These are phyloP conservation scores for Tinamus guttatus DNA, from an alignment of 2,113 vertebrate species.

Conservation along the genomic window DNA sequence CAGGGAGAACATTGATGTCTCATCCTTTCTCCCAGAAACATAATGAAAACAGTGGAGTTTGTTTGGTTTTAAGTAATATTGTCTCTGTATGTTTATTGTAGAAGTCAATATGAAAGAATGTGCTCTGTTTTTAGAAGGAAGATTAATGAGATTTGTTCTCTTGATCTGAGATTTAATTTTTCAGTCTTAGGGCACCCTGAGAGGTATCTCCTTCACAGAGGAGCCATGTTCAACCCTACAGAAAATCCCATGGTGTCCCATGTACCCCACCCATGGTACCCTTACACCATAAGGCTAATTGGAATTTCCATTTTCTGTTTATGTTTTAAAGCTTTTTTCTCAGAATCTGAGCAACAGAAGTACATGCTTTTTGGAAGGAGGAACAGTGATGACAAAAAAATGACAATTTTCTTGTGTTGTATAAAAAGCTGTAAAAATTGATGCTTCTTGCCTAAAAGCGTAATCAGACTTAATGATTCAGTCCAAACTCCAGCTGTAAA, in stretches of 20 bases:
- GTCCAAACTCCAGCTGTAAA: neutral
- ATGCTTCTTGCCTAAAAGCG: neutral
- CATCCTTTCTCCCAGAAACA: neutral
- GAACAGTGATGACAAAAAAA: neutral
- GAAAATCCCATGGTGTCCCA: neutral
- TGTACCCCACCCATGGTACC: too few species aligned
- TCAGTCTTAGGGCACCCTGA: neutral
- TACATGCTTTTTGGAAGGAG: fast-evolving
- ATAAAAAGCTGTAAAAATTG: neutral
- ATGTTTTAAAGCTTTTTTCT: neutral
- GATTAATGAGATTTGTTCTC: neutral
- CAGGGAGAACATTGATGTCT: neutral
- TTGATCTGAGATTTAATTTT: neutral
- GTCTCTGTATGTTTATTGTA: neutral
- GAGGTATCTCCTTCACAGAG: neutral
- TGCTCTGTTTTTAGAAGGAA: neutral
- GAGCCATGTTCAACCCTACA: neutral
- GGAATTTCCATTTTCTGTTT: neutral
- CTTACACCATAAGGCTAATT: too few species aligned
- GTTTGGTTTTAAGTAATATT: neutral
- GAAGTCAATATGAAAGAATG: neutral
- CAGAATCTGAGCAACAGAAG: neutral
- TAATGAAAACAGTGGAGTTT: neutral
- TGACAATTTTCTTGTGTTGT: neutral
- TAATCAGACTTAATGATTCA: neutral